phyloP scores from a whole-genome alignment of 2,113 vertebrate genomes.

The Xiphophorus hellerii region DNA sequence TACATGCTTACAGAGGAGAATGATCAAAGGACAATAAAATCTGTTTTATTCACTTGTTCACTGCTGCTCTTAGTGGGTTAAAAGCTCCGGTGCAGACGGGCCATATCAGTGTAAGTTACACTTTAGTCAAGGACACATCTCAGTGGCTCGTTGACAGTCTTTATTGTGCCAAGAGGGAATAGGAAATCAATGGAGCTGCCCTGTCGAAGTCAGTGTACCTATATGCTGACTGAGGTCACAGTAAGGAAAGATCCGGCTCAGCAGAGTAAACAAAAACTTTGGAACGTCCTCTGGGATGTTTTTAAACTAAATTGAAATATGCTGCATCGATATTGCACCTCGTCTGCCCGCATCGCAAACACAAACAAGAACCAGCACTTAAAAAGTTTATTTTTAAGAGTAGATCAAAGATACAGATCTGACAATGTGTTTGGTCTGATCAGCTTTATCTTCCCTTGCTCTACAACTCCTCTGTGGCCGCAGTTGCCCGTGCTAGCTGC shows the following conservation, averaged over 20 bases:
- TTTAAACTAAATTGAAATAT: slow-evolving; percentile 58
- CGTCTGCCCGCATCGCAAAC: slow-evolving; percentile 12
- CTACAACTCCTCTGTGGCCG: slow-evolving; percentile 40
- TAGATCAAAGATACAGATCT: slow-evolving; percentile 73
- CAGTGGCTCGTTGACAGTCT: slow-evolving; percentile 72
- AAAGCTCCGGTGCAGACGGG: slow-evolving; percentile 44
- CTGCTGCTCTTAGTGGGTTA: slow-evolving; percentile 42
- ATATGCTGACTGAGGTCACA: slow-evolving; percentile 78
- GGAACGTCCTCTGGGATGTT: slow-evolving; percentile 71
- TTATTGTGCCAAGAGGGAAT: slow-evolving; percentile 78
- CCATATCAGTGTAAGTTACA: slow-evolving; percentile 55
- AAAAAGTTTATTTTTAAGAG: slow-evolving; percentile 39
- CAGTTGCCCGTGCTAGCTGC: slow-evolving; percentile 38
- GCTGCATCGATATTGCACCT: slow-evolving; percentile 59
- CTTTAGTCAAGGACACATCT: slow-evolving; percentile 78
- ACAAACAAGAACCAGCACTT: not conserved
- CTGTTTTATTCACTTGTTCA: slow-evolving; percentile 49
- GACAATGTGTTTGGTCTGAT: slow-evolving; percentile 55
- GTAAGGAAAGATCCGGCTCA: slow-evolving; percentile 77
- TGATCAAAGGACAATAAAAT: slow-evolving; percentile 60
- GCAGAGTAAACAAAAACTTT: slow-evolving; percentile 80
- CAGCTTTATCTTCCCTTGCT: slow-evolving; percentile 63
- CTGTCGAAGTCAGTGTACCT: slow-evolving; percentile 76
- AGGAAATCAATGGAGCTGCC: slow-evolving; percentile 79
- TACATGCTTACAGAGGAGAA: slow-evolving; percentile 64